A percentile compares a stretch with the other conserved stretches of the same genome.
Conservation (phyloP, 2,797 vertebrate species). For the Ciconia nigra region DNA sequence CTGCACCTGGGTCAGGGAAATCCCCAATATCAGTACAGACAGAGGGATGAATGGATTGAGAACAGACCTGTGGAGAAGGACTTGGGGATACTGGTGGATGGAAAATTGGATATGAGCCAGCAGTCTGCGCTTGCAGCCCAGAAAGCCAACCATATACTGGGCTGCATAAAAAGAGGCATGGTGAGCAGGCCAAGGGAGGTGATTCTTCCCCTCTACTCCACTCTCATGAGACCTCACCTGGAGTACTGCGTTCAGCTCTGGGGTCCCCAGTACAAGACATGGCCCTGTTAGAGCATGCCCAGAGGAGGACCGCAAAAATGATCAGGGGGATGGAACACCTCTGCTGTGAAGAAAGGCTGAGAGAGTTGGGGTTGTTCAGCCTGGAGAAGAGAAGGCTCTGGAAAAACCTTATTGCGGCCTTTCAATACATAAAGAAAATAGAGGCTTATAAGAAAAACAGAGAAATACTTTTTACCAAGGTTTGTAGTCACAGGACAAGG, state of each 20-base stretch:
- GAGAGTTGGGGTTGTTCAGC: background rate
- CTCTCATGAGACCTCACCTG: background rate
- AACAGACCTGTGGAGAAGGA: background rate
- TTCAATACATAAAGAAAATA: background rate
- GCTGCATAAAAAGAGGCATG: background rate
- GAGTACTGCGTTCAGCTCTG: background rate
- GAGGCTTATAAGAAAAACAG: background rate
- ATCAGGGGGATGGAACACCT: background rate
- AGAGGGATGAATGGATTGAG: background rate
- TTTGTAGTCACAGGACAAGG: background rate
- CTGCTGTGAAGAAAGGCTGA: background rate
- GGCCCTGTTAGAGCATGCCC: background rate
- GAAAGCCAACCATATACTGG: background rate
- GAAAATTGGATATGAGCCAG: background rate
- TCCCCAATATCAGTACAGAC: background rate
- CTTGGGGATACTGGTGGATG: background rate
- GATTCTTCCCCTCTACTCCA: no score
- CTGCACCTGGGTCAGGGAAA: background rate
- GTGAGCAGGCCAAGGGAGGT: background rate
- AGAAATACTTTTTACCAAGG: background rate
- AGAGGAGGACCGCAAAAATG: background rate
- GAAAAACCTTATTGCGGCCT: background rate
- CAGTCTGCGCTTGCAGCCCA: background rate
- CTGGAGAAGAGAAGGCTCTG: background rate
- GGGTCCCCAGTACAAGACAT: background rate